phyloP scores from a whole-genome alignment of 64 coral and sea anemone species.

The Dendronephthya gigantea region DNA sequence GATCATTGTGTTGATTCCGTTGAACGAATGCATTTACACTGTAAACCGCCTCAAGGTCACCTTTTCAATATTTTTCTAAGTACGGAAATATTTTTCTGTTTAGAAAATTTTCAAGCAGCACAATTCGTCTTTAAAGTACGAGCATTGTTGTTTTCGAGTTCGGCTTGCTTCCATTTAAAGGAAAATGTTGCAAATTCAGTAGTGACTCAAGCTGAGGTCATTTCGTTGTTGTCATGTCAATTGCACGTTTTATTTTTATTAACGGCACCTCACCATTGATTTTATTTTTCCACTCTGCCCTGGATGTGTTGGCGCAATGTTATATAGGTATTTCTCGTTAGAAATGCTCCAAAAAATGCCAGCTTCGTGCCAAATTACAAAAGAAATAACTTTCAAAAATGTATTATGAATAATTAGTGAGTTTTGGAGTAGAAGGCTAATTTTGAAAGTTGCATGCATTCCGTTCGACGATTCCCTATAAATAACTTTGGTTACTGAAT shows the following conservation, averaged over 20 bases:
- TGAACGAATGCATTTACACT: neutral
- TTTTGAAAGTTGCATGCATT: neutral
- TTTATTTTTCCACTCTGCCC: neutral
- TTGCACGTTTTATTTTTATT: constrained; percentile 5
- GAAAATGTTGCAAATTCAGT: neutral
- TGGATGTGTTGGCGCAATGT: neutral
- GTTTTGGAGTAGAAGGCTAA: neutral
- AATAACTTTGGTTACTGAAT: neutral
- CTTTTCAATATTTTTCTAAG: neutral
- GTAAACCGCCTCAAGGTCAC: neutral
- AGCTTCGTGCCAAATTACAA: neutral
- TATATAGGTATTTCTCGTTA: neutral
- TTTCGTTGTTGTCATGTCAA: constrained; percentile 3
- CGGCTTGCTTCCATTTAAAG: neutral
- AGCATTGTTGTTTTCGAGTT: neutral
- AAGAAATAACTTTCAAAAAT: neutral
- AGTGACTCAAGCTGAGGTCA: neutral
- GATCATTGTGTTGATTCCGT: neutral
- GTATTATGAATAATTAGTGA: constrained; percentile 4
- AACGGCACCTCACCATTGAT: neutral
- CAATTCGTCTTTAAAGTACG: neutral
- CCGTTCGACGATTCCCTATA: neutral
- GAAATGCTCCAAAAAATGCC: neutral
- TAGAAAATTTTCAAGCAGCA: neutral
- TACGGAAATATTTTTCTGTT: neutral